Conservation (phyloP, 2,888 invertebrate genomes). For the Netelia virgata region DNA sequence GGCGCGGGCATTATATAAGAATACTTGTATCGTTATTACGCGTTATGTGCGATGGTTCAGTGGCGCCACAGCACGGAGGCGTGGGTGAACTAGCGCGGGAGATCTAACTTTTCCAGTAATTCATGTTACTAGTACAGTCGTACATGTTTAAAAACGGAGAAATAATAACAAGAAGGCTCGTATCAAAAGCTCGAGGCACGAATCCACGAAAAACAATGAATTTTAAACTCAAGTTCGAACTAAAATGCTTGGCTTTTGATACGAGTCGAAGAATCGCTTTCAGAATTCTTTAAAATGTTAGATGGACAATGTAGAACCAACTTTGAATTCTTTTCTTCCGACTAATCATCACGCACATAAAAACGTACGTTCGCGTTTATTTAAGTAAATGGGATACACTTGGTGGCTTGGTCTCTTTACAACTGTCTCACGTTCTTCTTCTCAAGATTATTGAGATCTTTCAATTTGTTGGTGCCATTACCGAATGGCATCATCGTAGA, state of each 20-base stretch:
- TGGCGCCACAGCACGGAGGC: slow-evolving; percentile 42
- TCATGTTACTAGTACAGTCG: neutral
- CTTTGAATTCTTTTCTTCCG: neutral
- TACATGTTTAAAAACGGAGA: neutral
- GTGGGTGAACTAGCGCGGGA: neutral
- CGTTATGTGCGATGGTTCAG: slow-evolving; percentile 9
- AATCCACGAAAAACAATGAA: neutral
- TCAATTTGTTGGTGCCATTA: neutral
- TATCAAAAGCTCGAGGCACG: too few relatives aligned
- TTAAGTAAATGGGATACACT: slow-evolving; percentile 1
- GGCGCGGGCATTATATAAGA: slow-evolving; percentile 80
- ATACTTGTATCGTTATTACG: slow-evolving; percentile 17
- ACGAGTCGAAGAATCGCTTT: neutral
- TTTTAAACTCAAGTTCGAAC: too few relatives aligned
- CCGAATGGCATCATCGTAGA: slow-evolving; percentile 12
- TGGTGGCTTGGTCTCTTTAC: slow-evolving; percentile 29
- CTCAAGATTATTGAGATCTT: slow-evolving; percentile 11
- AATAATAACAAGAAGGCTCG: too few relatives aligned
- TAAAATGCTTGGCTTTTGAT: too few relatives aligned
- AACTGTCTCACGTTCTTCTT: neutral
- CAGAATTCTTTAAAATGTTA: slow-evolving; percentile 4
- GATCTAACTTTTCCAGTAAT: slow-evolving; percentile 27
- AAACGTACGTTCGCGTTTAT: neutral
- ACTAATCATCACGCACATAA: slow-evolving; percentile 43
- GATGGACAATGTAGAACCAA: neutral